These are phyloP conservation scores for Gracilinanus agilis DNA, from an alignment of 2,113 vertebrate species.

Conservation along the genomic window DNA sequence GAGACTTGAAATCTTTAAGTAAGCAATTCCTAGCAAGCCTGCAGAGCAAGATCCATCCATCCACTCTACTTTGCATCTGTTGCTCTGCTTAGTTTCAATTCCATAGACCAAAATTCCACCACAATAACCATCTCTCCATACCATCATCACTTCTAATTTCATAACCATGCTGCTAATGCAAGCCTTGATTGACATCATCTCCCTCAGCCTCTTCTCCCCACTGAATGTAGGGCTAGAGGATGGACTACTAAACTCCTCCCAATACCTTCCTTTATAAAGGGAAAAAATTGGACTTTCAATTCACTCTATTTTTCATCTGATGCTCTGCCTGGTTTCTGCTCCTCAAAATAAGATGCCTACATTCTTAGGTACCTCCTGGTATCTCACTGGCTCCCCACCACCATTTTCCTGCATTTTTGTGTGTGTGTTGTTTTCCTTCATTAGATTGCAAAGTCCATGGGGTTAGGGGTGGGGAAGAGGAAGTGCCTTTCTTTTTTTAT, in stretches of 20 bases:
- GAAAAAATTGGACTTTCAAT: neutral
- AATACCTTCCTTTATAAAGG: neutral
- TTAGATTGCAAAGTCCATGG: neutral
- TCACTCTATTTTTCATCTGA: neutral
- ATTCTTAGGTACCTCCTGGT: neutral
- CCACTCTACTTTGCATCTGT: neutral
- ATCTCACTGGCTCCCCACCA: neutral
- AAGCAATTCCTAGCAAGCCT: neutral
- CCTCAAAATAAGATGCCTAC: neutral
- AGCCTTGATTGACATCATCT: neutral
- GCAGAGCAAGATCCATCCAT: neutral
- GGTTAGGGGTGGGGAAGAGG: too few relatives aligned
- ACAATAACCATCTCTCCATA: neutral
- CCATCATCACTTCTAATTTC: neutral
- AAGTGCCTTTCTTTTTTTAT: neutral
- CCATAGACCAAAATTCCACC: neutral
- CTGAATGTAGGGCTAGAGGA: neutral
- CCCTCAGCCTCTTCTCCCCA: neutral
- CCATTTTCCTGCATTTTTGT: neutral
- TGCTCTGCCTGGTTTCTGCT: neutral
- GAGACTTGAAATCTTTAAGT: neutral
- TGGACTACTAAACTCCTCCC: neutral
- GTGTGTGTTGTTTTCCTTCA: neutral
- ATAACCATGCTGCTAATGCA: neutral
- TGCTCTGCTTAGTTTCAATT: neutral